Conservation (phyloP, 2,797 vertebrate genomes). For the Eulemur coronatus region DNA sequence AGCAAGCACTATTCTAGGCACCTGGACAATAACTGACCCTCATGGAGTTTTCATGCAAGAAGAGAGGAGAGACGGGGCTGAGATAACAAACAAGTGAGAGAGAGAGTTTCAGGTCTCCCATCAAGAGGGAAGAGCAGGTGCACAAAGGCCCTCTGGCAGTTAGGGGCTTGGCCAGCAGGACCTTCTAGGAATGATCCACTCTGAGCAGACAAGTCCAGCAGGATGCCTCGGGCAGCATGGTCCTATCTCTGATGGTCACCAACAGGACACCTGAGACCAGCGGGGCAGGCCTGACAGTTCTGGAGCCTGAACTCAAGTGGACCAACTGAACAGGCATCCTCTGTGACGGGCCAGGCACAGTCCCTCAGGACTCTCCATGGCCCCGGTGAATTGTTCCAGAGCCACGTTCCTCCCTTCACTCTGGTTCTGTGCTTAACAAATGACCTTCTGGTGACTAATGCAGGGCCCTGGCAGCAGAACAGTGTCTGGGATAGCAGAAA, state of each 20-base stretch:
- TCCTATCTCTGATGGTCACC: background rate
- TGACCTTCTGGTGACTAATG: background rate
- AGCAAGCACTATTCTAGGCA: background rate
- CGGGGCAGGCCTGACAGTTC: background rate
- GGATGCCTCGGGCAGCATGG: background rate
- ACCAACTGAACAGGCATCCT: background rate
- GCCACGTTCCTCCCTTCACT: background rate
- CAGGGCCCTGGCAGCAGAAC: background rate
- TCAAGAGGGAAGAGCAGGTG: background rate
- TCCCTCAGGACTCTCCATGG: fast-evolving
- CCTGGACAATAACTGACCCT: background rate
- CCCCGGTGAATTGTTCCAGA: background rate
- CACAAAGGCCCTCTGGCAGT: background rate
- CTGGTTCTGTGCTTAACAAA: background rate
- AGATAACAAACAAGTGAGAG: background rate
- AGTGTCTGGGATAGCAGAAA: background rate
- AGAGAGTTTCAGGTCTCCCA: background rate
- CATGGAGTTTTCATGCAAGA: background rate
- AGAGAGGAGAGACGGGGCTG: background rate
- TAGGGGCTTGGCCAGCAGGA: background rate
- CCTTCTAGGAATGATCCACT: background rate
- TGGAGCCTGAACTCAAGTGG: no score
- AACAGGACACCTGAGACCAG: fast-evolving
- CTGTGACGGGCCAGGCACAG: background rate
- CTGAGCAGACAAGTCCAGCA: background rate